Base-by-base conservation (phyloP, 2,113 vertebrate species). In the Cairina moschata region DNA sequence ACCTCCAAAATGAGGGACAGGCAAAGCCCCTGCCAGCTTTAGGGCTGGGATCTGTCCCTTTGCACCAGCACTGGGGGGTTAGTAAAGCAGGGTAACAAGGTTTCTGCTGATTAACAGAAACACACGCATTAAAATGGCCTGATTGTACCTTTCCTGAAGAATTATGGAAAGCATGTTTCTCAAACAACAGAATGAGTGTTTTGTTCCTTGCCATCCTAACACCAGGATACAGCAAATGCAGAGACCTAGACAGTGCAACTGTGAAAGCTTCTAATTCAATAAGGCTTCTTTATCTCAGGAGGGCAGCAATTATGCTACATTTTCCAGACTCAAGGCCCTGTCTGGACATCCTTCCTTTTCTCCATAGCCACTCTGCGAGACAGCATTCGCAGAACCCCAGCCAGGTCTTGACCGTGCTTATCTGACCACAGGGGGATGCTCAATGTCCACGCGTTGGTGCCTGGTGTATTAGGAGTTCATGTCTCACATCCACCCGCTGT, bases 291-390 rank as follows among this genome's bases (percentile, higher is more conserved):
- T 75, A 80, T 38, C 90, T 90, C 81, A 86, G 76, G 44, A 96
- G 82, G 28, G 89, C 17, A 80, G 12, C 63, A 86, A 81, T 88
- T 84, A 91, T 8, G 42, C 38, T 78, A 81, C 31, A 62, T 79
- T 96, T 96, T 96, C 91, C 94, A 97, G 58, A 91, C 67, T 76
- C 74, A 80, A 80, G 75, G 68, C 54, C 55, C 93, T 22, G 74
- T 60, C 86, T 91, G 66, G 93, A 94, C 92, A 94, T 62, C 55
- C 67, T 95, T 75, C 90, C 58, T 91, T 90, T 95, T 91, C 83
- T 88, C 69, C 29, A 6, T 44, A 85, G 52, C 3, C 93, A n/a
- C 34, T 76, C 72, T 59, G 31, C 56, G 29, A 86, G 59, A 44
- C 11, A 54, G 36, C 42, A 76, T 21, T 77, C 74, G 32, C 16